These are phyloP conservation scores for Heterodera schachtii DNA, from an alignment of 1,140 invertebrate species.

Conservation along the genomic window DNA sequence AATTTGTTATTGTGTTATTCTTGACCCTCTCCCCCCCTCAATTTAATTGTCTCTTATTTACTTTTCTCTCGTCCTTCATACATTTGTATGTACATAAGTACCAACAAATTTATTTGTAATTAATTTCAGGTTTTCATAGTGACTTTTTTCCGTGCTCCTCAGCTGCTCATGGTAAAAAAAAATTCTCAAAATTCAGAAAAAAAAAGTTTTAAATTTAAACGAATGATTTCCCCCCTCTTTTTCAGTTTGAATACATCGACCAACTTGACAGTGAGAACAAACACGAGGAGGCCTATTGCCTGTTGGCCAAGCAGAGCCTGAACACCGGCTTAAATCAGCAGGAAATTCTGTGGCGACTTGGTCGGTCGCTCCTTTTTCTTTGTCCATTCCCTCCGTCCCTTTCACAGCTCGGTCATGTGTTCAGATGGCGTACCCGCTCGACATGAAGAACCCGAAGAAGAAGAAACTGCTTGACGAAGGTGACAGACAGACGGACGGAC, in stretches of 20 bases:
- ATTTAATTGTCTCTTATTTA: no score
- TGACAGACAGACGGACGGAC: conserved; percentile 20
- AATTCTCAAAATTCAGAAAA: no score
- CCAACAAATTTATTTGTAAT: no score
- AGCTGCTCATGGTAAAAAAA: no score
- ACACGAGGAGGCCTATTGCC: conserved; percentile 12
- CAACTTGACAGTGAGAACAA: conserved; percentile 8
- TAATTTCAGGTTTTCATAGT: no score
- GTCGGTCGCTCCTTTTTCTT: neutral
- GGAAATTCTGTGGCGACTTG: conserved; percentile 40
- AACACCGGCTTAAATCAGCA: neutral
- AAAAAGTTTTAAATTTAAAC: conserved; percentile 6
- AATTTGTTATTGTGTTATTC: no score
- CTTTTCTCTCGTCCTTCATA: no score
- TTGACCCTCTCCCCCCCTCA: no score
- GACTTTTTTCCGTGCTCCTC: no score
- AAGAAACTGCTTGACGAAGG: conserved; percentile 35
- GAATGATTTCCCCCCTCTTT: neutral
- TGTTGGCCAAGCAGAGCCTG: conserved; percentile 1
- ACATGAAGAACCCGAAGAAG: conserved; percentile 37
- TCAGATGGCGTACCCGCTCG: conserved; percentile 14
- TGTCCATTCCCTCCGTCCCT: no score
- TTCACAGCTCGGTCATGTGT: conserved; percentile 35
- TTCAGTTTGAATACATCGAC: conserved; percentile 30
- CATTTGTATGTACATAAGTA: no score